Base-by-base conservation (phyloP, 2,888 invertebrate species). In the Oligia fasciuncula region DNA sequence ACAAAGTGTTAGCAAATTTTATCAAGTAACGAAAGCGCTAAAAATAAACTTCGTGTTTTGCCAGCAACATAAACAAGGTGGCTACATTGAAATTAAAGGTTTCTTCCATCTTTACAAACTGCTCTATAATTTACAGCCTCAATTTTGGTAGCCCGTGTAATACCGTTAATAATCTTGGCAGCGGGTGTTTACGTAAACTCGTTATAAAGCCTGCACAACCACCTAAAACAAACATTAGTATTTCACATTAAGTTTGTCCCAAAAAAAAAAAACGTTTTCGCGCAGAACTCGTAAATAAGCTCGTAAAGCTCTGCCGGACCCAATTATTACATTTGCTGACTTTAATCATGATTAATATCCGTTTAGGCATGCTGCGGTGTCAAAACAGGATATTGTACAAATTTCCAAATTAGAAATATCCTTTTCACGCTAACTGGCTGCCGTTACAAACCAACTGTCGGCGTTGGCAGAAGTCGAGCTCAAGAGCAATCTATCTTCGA, bases 321-420 rank as follows among this genome's bases (percentile, higher is more conserved):
- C 94, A 95, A 96, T 96, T 95, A 96, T 94, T 93, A 93, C 92
- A 91, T 93, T 93, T 88, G 89, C 91, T 93, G 93, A 93, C 93
- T 93, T 94, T 93, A 94, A 94, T 95, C 92, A 91, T 93, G 94
- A 95, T 94, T 93, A 94, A 95, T 95, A 92, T 91, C 89, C 90
- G 88, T 90, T 91, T 90, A 88, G 84, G 84, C 82, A 88, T 81
- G 77, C 85, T 87, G 88, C 84, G 81, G 87, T 86, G 86, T 85
- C 90, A 89, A 90, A 90, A 90, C 88, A 91, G 87, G 89, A 91
- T 86, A 90, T 87, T 89, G 83, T 88, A 84, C 88, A 87, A 82
- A 88, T 84, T 80, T 79, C 82, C 77, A 78, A 85, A 85, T 87
- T 83, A 75, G 79, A 88, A 79, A 80, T 86, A 83, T 87, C 71